Evolutionary conservation across 2,888 invertebrate genomes (phyloP).

Genomic region (Drosophila picticornis): DNA sequence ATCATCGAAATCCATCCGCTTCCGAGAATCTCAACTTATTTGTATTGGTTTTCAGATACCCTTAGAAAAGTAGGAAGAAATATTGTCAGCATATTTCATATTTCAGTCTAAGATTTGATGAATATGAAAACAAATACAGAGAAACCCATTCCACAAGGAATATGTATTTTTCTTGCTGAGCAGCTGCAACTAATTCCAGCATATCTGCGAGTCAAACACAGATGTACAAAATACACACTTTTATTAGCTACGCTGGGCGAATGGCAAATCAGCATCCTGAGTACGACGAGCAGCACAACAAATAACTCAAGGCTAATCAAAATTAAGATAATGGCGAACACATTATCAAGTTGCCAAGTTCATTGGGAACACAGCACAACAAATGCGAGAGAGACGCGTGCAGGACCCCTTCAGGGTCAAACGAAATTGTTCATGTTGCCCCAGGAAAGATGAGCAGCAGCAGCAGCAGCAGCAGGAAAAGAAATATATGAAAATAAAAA

Average conservation of each 20-base stretch:
- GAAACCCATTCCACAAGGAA: not conserved
- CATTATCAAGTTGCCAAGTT: conserved; percentile 35
- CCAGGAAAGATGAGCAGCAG: conserved; percentile 28
- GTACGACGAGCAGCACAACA: not conserved
- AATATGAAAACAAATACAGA: not conserved
- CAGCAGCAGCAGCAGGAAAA: conserved; percentile 11
- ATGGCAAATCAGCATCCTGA: conserved; percentile 14
- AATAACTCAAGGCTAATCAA: conserved; percentile 35
- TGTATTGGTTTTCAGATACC: not conserved
- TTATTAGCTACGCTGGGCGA: not conserved
- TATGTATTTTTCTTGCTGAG: not conserved
- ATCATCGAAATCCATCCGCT: not conserved
- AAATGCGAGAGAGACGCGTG: conserved; percentile 9
- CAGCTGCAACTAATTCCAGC: not conserved
- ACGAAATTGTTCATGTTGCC: conserved; percentile 37
- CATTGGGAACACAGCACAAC: conserved; percentile 15
- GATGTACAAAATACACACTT: not conserved
- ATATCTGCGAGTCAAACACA: not conserved
- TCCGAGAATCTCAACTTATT: not conserved
- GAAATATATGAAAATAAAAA: conserved; percentile 30
- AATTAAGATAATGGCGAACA: conserved; percentile 31
- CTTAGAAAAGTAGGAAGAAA: not conserved
- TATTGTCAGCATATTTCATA: not conserved
- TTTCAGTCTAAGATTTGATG: not conserved
- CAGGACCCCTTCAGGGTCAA: conserved; percentile 54